phyloP scores from a whole-genome alignment of 2,113 vertebrate genomes.

The Ciconia maguari region DNA sequence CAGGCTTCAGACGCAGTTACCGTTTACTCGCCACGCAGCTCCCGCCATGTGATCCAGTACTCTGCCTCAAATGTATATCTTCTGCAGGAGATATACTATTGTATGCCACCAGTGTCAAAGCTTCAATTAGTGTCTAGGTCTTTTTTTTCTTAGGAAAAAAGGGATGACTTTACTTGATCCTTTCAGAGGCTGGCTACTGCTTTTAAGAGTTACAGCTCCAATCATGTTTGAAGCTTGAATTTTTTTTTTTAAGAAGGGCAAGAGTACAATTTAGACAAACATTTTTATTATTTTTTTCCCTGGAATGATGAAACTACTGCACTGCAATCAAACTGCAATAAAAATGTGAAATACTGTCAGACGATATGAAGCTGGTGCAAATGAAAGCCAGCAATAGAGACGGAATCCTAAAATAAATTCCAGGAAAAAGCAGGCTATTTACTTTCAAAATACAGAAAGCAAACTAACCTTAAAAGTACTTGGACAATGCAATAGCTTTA shows the following conservation, averaged over 20 bases:
- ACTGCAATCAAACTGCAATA: constrained; percentile 28
- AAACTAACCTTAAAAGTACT: background rate
- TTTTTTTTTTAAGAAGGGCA: background rate
- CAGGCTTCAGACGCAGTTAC: constrained; percentile 10
- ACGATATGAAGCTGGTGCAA: constrained; percentile 50
- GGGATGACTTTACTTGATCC: background rate
- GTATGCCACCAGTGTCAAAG: background rate
- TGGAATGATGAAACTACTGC: constrained; percentile 37
- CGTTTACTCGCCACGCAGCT: background rate
- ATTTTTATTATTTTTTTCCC: background rate
- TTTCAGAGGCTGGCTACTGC: constrained; percentile 5
- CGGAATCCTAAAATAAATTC: constrained; percentile 45
- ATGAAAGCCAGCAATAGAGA: constrained; percentile 50
- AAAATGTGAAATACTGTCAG: constrained; percentile 45
- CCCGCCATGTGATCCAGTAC: background rate
- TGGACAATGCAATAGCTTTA: background rate
- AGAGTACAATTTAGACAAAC: constrained; percentile 44
- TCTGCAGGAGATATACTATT: background rate
- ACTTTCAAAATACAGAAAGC: constrained; percentile 44
- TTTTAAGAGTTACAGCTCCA: constrained; percentile 37
- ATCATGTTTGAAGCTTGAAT: background rate
- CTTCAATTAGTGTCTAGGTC: background rate
- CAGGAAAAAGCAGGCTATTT: constrained; percentile 43
- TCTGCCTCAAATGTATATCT: background rate
- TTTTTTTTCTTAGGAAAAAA: background rate